These are phyloP conservation scores for Atta texana DNA, from an alignment of 1,140 invertebrate species.

Conservation along the genomic window DNA sequence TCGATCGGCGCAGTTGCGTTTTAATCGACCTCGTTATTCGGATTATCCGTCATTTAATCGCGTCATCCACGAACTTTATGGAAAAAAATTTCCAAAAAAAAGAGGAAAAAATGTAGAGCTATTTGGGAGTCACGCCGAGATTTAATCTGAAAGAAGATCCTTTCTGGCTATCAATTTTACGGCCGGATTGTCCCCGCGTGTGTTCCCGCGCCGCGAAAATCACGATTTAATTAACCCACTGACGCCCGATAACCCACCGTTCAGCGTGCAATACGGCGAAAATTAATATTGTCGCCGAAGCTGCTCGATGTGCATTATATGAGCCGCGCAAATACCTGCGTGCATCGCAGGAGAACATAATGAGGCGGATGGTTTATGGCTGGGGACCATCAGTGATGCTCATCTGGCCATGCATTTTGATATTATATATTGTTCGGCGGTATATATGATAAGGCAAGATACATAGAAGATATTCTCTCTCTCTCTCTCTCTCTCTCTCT, in stretches of 20 bases:
- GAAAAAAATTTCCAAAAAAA: neutral
- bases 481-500: no score
- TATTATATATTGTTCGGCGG: constrained; percentile 5
- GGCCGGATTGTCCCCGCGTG: neutral
- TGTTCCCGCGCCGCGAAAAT: constrained; percentile 38
- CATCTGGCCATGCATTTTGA: constrained; percentile 55
- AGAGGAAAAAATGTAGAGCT: no score
- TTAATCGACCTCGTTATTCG: constrained; percentile 60
- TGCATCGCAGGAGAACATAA: constrained; percentile 39
- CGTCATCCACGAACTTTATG: neutral
- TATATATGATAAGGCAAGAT: constrained; percentile 22
- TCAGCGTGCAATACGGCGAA: constrained; percentile 41
- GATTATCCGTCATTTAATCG: constrained; percentile 52
- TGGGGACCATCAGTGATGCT: constrained; percentile 17
- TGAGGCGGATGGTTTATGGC: constrained; percentile 58
- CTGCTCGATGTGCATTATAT: constrained; percentile 53
- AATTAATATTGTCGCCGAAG: constrained; percentile 70
- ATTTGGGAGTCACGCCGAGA: neutral
- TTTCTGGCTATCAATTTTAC: constrained; percentile 43
- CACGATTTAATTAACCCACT: constrained; percentile 54
- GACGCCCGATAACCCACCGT: constrained; percentile 26
- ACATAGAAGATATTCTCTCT: neutral
- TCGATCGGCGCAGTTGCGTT: constrained; percentile 43
- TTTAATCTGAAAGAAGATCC: neutral
- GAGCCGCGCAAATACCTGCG: constrained; percentile 48